Conservation (phyloP, 2,113 vertebrate genomes). For the Zeus faber region DNA sequence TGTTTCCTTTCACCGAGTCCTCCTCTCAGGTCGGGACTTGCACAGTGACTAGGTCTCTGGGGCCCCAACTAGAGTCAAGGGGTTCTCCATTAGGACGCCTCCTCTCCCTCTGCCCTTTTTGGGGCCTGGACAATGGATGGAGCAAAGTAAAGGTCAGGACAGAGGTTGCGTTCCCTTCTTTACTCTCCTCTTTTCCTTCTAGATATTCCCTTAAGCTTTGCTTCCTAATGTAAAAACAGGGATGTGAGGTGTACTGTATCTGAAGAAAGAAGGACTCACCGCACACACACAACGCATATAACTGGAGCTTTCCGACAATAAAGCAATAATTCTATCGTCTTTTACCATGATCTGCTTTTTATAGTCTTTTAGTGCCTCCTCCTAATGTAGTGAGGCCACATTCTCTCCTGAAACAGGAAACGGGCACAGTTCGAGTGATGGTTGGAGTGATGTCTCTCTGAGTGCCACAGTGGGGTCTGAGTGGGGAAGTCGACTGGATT, state of each 20-base stretch:
- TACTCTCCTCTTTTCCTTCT: too few species aligned
- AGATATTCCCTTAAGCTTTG: too few species aligned
- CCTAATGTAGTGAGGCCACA: slow-evolving; percentile 29
- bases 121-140: background rate
- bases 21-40: too few species aligned
- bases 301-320: too few species aligned
- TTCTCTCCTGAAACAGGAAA: slow-evolving; percentile 44
- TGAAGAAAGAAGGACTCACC: too few species aligned
- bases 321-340: background rate
- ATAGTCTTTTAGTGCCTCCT: slow-evolving; percentile 29
- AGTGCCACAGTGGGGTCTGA: slow-evolving; percentile 37
- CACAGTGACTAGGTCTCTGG: too few species aligned
- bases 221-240: too few species aligned
- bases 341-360: slow-evolving; percentile 27
- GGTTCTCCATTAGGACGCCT: background rate
- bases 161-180: background rate
- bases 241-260: too few species aligned
- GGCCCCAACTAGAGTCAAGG: too few species aligned
- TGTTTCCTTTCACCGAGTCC: too few species aligned
- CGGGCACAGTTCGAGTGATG: slow-evolving; percentile 21
- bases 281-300: too few species aligned
- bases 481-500: slow-evolving; percentile 40
- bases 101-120: background rate
- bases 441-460: slow-evolving; percentile 26
- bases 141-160: background rate